These are phyloP conservation scores for Eubasilissa splendida DNA, from an alignment of 2,888 invertebrate species.

Conservation along the genomic window DNA sequence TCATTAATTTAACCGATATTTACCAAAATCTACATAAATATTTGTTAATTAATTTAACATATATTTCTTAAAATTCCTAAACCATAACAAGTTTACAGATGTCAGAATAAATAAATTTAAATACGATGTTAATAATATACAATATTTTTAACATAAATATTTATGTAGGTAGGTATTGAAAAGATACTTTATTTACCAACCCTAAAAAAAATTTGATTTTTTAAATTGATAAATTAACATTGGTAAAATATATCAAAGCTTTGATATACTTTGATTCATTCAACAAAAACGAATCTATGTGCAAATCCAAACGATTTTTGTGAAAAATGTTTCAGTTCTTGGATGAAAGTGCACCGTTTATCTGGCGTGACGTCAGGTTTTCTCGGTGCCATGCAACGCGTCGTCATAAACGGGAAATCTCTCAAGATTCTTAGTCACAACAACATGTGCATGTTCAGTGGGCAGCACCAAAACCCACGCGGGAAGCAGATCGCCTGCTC, in stretches of 20 bases:
- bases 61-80: too few species aligned
- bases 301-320: not conserved
- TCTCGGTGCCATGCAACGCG: slow-evolving; percentile 88
- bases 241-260: not conserved
- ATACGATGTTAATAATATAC: not conserved
- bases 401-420: slow-evolving; percentile 81
- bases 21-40: too few species aligned
- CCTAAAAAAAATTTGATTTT: too few species aligned
- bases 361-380: slow-evolving; percentile 82
- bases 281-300: not conserved
- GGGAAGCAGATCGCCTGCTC: slow-evolving; percentile 65
- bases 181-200: not conserved
- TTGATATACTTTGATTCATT: not conserved
- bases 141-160: not conserved
- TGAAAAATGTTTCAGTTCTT: slow-evolving; percentile 68
- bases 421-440: slow-evolving; percentile 60
- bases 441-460: slow-evolving; percentile 52
- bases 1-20: too few species aligned
- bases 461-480: slow-evolving; percentile 60
- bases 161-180: not conserved
- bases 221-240: not conserved
- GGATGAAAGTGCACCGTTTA: slow-evolving; percentile 79
- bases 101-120: not conserved
- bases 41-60: too few species aligned
- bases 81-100: too few species aligned